Evolutionary conservation across 37 sponge, comb jelly and placozoan species (phyloP).

Genomic region (Theonella swinhoei): DNA sequence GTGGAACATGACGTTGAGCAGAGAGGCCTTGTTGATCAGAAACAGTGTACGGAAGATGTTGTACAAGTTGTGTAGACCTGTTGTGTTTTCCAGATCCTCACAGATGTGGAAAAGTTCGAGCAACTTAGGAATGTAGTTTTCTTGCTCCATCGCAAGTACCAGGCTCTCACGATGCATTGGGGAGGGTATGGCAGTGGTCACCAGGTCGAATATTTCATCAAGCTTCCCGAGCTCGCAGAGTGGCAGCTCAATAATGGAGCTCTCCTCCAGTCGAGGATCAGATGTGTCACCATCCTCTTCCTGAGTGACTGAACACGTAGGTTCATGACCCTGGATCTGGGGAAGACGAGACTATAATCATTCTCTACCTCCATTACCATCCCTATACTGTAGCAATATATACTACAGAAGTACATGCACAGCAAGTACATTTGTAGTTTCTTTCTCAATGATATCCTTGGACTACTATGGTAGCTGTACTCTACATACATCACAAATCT

Average conservation of each 20-base stretch:
- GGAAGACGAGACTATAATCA: background rate
- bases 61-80: conserved; percentile 84
- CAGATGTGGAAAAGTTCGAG: conserved; percentile 97
- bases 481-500: conserved; percentile 91
- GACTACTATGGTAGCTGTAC: too few relatives aligned
- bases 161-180: conserved; percentile 44
- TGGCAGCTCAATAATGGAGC: conserved; percentile 80
- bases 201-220: conserved; percentile 65
- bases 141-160: conserved; percentile 65
- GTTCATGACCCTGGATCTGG: conserved; percentile 60
- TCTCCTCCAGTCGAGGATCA: conserved; percentile 36
- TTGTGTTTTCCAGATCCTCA: conserved; percentile 90
- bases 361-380: too few relatives aligned
- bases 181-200: conserved; percentile 43
- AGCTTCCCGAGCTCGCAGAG: conserved; percentile 89
- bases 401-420: too few relatives aligned
- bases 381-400: too few relatives aligned
- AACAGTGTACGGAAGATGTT: conserved; percentile 89
- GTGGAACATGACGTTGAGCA: conserved; percentile 67
- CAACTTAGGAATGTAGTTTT: conserved; percentile 82
- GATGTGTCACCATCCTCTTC: conserved; percentile 62
- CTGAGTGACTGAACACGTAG: conserved; percentile 4
- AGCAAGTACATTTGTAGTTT: too few relatives aligned
- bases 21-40: conserved; percentile 75
- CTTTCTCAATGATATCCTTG: too few relatives aligned